Conservation (phyloP, 2,888 invertebrate species). For the Caenorhabditis wallacei region DNA sequence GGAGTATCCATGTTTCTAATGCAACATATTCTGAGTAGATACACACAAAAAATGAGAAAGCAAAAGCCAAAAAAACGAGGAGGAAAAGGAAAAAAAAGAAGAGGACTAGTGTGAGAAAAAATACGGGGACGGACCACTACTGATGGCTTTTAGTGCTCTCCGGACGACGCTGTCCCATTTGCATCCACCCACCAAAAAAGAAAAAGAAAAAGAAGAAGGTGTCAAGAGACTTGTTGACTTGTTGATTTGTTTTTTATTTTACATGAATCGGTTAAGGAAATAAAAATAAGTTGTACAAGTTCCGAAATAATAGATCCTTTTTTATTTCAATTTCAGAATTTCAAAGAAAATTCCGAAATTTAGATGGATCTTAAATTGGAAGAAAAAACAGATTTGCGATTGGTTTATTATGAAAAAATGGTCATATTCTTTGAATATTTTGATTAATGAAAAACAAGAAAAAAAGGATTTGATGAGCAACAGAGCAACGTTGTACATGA, state of each 20-base stretch:
- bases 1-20: not conserved
- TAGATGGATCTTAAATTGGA: too few species aligned
- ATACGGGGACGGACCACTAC: constrained; percentile 52
- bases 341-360: too few species aligned
- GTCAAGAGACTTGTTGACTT: constrained; percentile 53
- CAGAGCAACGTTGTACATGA: constrained; percentile 36
- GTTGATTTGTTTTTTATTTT: constrained; percentile 56
- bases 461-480: constrained; percentile 38
- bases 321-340: too few species aligned
- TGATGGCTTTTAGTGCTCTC: constrained; percentile 60
- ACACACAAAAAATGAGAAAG: not conserved
- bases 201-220: too few species aligned
- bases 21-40: constrained; percentile 26
- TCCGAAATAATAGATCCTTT: too few species aligned
- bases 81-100: constrained; percentile 9
- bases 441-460: constrained; percentile 34
- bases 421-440: not conserved
- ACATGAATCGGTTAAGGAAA: not conserved
- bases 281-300: constrained; percentile 11
- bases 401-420: too few species aligned
- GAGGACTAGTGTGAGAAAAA: constrained; percentile 53
- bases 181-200: constrained; percentile 56
- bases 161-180: constrained; percentile 32
- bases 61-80: constrained; percentile 20
- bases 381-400: too few species aligned